Conservation (phyloP, 2,113 vertebrate species). For the Crocuta crocuta region DNA sequence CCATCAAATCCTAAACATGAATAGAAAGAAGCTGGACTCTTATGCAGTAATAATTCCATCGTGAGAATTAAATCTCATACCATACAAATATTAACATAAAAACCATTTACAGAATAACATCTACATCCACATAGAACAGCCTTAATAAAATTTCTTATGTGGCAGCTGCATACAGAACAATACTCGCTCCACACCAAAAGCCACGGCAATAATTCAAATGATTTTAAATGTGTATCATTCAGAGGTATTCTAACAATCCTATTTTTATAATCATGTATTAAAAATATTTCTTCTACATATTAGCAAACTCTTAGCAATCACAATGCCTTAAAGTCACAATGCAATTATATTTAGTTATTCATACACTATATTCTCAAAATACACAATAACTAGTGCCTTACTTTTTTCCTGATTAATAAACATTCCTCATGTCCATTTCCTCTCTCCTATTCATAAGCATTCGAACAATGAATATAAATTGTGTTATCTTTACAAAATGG, state of each 20-base stretch:
- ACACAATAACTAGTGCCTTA: background rate
- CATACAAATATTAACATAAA: background rate
- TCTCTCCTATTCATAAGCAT: background rate
- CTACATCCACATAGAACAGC: background rate
- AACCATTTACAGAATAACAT: background rate
- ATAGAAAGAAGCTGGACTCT: background rate
- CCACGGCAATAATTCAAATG: background rate
- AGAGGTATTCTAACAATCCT: background rate
- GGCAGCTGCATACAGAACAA: background rate
- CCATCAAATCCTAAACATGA: background rate
- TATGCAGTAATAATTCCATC: background rate
- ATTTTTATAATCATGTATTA: background rate
- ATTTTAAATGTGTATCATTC: background rate
- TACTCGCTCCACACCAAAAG: rapidly evolving
- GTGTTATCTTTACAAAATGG: background rate
- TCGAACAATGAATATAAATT: background rate
- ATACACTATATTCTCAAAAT: background rate
- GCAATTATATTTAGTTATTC: background rate
- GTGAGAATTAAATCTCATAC: background rate
- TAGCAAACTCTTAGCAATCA: background rate
- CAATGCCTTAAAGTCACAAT: background rate
- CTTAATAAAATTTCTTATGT: background rate
- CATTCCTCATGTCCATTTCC: background rate
- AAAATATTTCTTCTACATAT: background rate
- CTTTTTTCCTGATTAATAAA: background rate